Percentiles rank a stretch among this genome's conserved stretches.
phyloP scores from a whole-genome alignment of 2,797 vertebrate species.

The Amazona ochrocephala region DNA sequence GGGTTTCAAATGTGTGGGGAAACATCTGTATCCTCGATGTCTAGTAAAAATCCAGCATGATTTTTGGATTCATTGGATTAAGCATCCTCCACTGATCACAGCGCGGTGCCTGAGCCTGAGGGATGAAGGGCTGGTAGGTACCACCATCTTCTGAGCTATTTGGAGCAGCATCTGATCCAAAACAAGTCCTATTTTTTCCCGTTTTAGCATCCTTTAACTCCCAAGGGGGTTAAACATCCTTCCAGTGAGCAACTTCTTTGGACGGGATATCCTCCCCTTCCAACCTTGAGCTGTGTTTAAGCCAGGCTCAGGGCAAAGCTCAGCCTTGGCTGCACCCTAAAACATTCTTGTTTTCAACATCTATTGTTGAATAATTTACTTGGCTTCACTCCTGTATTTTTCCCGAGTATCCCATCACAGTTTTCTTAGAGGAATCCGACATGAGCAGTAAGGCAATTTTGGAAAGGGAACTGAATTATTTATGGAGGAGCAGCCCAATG shows the following conservation, averaged over 20 bases:
- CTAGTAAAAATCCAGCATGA: background rate
- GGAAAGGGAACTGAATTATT: slow-evolving; percentile 62
- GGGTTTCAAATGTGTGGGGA: background rate
- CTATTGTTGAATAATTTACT: background rate
- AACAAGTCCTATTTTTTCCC: background rate
- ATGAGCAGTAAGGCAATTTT: slow-evolving; percentile 18
- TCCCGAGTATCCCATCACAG: background rate
- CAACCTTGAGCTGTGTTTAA: background rate
- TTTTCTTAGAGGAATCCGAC: slow-evolving; percentile 7
- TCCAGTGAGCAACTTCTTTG: background rate
- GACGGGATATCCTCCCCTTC: fast-evolving
- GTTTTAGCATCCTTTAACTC: background rate
- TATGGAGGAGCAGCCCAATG: slow-evolving; percentile 33
- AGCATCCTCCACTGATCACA: fast-evolving
- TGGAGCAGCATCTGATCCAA: background rate
- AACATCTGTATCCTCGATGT: fast-evolving
- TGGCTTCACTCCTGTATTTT: background rate
- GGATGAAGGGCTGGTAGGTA: background rate
- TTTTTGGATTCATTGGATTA: background rate
- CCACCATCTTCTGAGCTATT: fast-evolving
- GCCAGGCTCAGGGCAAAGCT: background rate
- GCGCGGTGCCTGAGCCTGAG: fast-evolving
- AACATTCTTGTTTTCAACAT: background rate
- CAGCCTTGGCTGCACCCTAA: background rate
- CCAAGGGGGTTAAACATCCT: no score